Percentiles rank a stretch among this genome's conserved stretches.
Conservation (phyloP, 2,113 vertebrate species). For the Mugil cephalus region DNA sequence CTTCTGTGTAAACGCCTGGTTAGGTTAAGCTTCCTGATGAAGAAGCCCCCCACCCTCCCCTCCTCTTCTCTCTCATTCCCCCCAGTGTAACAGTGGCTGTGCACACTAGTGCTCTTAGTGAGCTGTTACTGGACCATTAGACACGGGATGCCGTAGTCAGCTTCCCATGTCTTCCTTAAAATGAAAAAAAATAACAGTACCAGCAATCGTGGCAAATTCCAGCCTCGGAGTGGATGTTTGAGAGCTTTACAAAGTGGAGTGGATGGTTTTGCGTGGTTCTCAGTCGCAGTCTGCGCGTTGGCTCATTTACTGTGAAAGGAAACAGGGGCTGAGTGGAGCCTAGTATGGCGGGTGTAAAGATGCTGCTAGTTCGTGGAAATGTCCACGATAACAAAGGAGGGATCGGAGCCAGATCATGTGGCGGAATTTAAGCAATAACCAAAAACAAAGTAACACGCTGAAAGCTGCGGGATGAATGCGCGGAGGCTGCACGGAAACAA, state of each 20-base stretch:
- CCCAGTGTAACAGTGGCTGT: slow-evolving; percentile 19
- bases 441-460: neutral
- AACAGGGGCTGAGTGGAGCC: slow-evolving; percentile 44
- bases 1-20: slow-evolving; percentile 67
- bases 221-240: slow-evolving; percentile 15
- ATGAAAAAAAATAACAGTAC: neutral
- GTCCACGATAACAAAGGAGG: slow-evolving; percentile 63
- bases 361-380: slow-evolving; percentile 63
- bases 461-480: slow-evolving; percentile 8
- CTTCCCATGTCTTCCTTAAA: slow-evolving; percentile 1
- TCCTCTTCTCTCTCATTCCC: slow-evolving; percentile 11
- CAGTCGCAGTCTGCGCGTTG: slow-evolving; percentile 1
- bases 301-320: slow-evolving; percentile 23
- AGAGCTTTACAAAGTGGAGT: neutral
- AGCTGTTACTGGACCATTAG: slow-evolving; percentile 21
- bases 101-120: slow-evolving; percentile 17
- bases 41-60: slow-evolving; percentile 24
- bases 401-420: slow-evolving; percentile 3
- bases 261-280: neutral
- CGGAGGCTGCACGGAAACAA: slow-evolving; percentile 42
- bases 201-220: slow-evolving; percentile 4
- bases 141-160: slow-evolving; percentile 18
- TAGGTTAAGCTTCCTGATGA: slow-evolving; percentile 61
- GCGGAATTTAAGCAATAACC: neutral
- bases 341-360: slow-evolving; percentile 73